Conservation (phyloP, 2,797 vertebrate genomes). For the Acanthurus tractus region DNA sequence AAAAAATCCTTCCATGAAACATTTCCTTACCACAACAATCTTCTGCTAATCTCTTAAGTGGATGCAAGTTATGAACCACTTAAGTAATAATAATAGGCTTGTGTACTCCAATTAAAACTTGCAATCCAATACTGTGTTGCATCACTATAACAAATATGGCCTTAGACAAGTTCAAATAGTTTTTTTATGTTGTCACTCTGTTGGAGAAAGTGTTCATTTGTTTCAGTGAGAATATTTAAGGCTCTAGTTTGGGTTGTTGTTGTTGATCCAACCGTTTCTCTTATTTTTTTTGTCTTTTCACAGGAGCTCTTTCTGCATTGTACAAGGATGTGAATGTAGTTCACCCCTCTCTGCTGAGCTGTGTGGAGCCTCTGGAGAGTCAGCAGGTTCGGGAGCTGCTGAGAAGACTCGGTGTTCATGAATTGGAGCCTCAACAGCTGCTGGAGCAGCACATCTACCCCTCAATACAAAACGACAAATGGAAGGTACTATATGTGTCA, state of each 20-base stretch:
- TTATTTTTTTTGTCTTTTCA: not conserved
- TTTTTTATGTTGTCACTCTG: not conserved
- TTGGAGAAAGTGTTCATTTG: too few species aligned
- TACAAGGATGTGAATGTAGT: conserved; percentile 84
- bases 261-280: not conserved
- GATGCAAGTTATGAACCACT: not conserved
- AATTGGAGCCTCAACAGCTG: conserved; percentile 85
- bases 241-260: not conserved
- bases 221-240: not conserved
- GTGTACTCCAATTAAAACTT: not conserved
- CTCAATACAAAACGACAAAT: conserved; percentile 72
- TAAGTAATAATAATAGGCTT: not conserved
- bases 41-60: not conserved
- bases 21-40: not conserved
- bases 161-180: not conserved
- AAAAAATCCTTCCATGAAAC: not conserved
- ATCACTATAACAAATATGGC: not conserved
- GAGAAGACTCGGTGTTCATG: conserved; percentile 82
- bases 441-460: conserved; percentile 87
- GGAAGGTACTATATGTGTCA: conserved; percentile 79
- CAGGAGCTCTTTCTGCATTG: conserved; percentile 78
- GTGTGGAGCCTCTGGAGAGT: conserved; percentile 83
- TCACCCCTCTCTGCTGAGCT: conserved; percentile 80
- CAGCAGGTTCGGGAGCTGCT: conserved; percentile 87
- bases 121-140: not conserved